Conservation (phyloP, 2,888 invertebrate species). For the Baccha elongata region DNA sequence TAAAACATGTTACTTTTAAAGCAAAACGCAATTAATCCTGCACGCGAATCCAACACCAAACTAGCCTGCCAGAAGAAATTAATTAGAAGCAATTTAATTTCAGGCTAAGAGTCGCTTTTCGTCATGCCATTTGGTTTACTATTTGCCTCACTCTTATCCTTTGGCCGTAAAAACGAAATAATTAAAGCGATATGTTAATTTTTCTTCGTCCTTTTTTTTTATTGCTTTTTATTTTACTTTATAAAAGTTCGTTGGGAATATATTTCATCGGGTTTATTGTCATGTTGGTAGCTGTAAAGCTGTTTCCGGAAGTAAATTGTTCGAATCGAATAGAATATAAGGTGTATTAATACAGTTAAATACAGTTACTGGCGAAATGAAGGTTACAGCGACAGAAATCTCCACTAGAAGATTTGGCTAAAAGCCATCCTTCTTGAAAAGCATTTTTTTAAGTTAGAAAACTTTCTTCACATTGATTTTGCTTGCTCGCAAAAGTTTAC, state of each 20-base stretch:
- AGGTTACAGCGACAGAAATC: no score
- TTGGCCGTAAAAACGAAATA: slow-evolving; percentile 47
- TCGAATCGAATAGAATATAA: neutral
- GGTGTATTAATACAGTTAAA: no score
- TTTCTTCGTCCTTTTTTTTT: neutral
- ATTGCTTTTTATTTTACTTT: neutral
- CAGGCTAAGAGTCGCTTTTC: slow-evolving; percentile 41
- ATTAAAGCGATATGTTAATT: slow-evolving; percentile 68
- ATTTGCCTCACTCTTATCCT: slow-evolving; percentile 3
- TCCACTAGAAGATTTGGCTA: no score
- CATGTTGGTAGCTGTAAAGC: slow-evolving; percentile 13
- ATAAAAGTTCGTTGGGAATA: neutral
- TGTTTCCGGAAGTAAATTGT: slow-evolving; percentile 23
- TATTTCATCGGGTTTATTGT: slow-evolving; percentile 46
- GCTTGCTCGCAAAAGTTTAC: no score
- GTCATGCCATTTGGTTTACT: slow-evolving; percentile 27
- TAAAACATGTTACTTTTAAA: slow-evolving; percentile 37
- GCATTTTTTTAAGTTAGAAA: no score
- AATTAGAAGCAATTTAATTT: slow-evolving; percentile 60
- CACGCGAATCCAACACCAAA: slow-evolving; percentile 49
- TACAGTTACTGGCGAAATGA: no score
- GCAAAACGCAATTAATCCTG: slow-evolving; percentile 27
- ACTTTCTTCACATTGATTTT: no score
- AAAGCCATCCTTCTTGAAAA: no score
- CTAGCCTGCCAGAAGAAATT: slow-evolving; percentile 48